Conservation (phyloP, 1,140 invertebrate genomes). For the Trichonephila clavipes region DNA sequence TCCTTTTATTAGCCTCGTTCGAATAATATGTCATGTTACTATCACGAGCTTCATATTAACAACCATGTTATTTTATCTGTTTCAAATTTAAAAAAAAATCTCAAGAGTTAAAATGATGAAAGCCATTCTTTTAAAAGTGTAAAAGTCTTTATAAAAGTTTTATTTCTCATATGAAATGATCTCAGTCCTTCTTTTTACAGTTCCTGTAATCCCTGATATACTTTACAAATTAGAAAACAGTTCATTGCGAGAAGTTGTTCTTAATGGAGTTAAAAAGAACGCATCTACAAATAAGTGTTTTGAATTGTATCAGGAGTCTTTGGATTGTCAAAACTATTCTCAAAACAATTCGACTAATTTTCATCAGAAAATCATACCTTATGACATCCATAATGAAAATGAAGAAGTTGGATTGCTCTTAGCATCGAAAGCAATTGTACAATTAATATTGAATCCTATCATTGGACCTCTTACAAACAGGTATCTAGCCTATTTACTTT, state of each 20-base stretch:
- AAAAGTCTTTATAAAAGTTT: not conserved
- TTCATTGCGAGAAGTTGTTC: constrained; percentile 44
- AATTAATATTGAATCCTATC: constrained; percentile 91
- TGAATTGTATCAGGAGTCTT: no score
- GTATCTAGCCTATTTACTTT: constrained; percentile 77
- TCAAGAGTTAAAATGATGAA: no score
- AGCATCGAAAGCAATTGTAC: constrained; percentile 92
- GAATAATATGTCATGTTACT: no score
- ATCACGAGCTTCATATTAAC: no score
- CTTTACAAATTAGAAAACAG: constrained; percentile 82
- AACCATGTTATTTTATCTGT: no score
- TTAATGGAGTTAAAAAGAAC: not conserved
- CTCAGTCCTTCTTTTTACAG: constrained; percentile 82
- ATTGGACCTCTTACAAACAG: constrained; percentile 87
- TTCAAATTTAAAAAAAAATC: no score
- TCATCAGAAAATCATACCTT: not conserved
- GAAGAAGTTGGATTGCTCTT: constrained; percentile 89
- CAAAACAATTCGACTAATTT: not conserved
- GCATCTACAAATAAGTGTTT: not conserved
- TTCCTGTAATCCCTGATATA: constrained; percentile 92
- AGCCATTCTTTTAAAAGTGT: not conserved
- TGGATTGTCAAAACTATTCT: not conserved
- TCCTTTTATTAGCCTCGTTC: no score
- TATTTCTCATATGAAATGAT: no score
- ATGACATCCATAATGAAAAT: constrained; percentile 84